A percentile compares a stretch with the other conserved stretches of the same genome.
Conservation (phyloP, 2,113 vertebrate species). For the Myiozetetes cayanensis region DNA sequence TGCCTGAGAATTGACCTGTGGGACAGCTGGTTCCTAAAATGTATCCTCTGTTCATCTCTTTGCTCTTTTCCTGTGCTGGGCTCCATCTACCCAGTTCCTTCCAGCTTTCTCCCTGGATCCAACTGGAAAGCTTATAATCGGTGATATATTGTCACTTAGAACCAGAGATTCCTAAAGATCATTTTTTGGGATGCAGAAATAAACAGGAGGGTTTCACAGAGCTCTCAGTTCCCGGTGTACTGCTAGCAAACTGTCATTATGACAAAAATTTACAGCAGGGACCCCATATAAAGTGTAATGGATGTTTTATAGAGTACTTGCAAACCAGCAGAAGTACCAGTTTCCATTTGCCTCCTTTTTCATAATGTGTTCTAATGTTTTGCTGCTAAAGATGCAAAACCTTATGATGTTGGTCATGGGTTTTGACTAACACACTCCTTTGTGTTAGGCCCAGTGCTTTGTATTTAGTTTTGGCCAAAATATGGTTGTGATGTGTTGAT, state of each 20-base stretch:
- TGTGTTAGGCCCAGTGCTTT: background rate
- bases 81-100: rapidly evolving
- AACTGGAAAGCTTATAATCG: background rate
- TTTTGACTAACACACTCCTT: background rate
- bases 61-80: background rate
- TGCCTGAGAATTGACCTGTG: background rate
- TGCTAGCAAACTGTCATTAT: background rate
- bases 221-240: background rate
- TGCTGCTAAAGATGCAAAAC: background rate
- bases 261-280: background rate
- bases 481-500: background rate
- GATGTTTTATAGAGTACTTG: background rate
- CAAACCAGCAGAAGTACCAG: background rate
- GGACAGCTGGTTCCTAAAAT: background rate
- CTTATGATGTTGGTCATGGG: background rate
- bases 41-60: background rate
- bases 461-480: background rate
- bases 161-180: background rate
- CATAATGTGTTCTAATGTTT: background rate
- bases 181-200: background rate
- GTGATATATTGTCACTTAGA: background rate
- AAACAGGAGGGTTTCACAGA: background rate
- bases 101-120: background rate
- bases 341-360: background rate
- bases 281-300: rapidly evolving